Evolutionary conservation across 2,888 invertebrate genomes (phyloP), one percentile per base, ranked within the genome.

Genomic region (Sinelater perroti): DNA sequence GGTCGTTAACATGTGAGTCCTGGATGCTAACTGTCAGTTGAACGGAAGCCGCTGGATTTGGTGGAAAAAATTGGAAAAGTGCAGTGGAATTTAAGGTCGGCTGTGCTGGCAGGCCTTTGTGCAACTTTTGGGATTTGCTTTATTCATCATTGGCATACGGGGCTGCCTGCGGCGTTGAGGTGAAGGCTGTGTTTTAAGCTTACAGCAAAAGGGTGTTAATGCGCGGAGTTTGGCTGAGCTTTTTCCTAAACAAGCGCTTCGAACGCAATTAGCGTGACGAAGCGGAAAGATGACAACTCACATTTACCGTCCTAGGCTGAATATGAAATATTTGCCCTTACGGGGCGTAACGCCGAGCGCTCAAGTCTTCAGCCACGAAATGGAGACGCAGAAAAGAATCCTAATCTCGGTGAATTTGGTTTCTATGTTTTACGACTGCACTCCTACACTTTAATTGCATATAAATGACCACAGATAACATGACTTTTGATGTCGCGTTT

Each of bases 281-380:
- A n/a, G n/a, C n/a, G n/a, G n/a, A n/a, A n/a, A n/a, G n/a, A n/a
- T n/a, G n/a, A n/a, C n/a, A n/a, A n/a, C n/a, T n/a, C n/a, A n/a
- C n/a, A n/a, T n/a, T n/a, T n/a, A n/a, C n/a, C n/a, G n/a, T n/a
- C n/a, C n/a, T n/a, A n/a, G n/a, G n/a, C n/a, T n/a, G n/a, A n/a
- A n/a, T n/a, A n/a, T n/a, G n/a, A n/a, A n/a, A n/a, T n/a, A n/a
- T n/a, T n/a, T n/a, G n/a, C n/a, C n/a, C n/a, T n/a, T n/a, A 30
- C 17, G n/a, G 36, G 26, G 47, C 36, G 47, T 49, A 54, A 54
- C 54, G 46, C 38, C 28, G 45, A 45, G 46, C 38, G 54, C 45
- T 54, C 46, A 54, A 54, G 46, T 54, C 35, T 46, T 46, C 45
- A 46, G 35, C 46, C 46, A 20, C 46, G 20, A 54, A 46, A 54